A percentile compares a stretch with the other conserved stretches of the same genome.
These are phyloP conservation scores for Lepus europaeus DNA, from an alignment of 2,113 vertebrate genomes.

Conservation along the genomic window DNA sequence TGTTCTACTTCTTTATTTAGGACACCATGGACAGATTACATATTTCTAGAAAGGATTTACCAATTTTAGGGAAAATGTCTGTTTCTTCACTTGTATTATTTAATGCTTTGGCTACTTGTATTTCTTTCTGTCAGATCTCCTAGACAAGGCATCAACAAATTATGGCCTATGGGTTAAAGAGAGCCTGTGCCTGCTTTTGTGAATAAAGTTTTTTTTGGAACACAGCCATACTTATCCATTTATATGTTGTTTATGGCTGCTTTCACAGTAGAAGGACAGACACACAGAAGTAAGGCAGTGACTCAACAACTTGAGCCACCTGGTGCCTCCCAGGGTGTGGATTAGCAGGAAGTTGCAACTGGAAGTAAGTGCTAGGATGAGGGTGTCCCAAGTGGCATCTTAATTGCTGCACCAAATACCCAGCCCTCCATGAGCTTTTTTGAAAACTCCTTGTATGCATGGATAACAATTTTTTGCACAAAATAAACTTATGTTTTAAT, in stretches of 20 bases:
- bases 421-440: too few relatives aligned
- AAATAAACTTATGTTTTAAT: too few relatives aligned
- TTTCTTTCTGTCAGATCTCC: constrained; percentile 23
- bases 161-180: neutral
- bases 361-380: too few relatives aligned
- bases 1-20: constrained; percentile 56
- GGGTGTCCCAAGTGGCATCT: too few relatives aligned
- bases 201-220: constrained; percentile 60
- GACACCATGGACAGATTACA: neutral
- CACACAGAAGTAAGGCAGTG: neutral
- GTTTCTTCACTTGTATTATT: neutral
- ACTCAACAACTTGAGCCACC: neutral
- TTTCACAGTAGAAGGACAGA: neutral
- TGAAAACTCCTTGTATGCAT: too few relatives aligned
- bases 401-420: too few relatives aligned
- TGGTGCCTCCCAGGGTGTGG: too few relatives aligned
- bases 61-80: constrained; percentile 7
- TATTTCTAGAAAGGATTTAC: constrained; percentile 16
- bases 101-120: neutral
- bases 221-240: neutral
- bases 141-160: neutral
- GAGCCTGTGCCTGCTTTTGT: constrained; percentile 2
- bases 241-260: neutral
- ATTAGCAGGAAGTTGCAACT: too few relatives aligned
- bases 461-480: too few relatives aligned